Evolutionary conservation across 1,140 invertebrate species (phyloP).

Genomic region (Maconellicoccus hirsutus): DNA sequence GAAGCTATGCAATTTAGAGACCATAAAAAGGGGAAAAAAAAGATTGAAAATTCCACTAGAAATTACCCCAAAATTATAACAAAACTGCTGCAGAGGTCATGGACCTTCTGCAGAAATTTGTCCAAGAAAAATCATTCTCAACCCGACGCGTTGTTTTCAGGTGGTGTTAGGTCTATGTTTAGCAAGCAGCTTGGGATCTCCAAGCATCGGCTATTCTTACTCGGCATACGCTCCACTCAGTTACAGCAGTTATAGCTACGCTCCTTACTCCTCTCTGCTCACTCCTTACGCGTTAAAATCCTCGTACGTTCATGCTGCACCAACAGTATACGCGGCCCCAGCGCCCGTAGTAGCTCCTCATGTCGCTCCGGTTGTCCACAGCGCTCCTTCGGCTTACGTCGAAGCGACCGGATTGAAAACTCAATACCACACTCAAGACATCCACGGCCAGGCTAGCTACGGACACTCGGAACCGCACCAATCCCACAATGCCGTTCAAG

Average conservation of each 20-base stretch:
- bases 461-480: slow-evolving; percentile 43
- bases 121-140: too few species aligned
- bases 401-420: slow-evolving; percentile 37
- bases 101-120: too few species aligned
- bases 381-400: slow-evolving; percentile 36
- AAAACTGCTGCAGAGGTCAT: too few species aligned
- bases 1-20: too few species aligned
- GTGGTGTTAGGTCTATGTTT: slow-evolving; percentile 23
- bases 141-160: slow-evolving; percentile 17
- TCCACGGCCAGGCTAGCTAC: slow-evolving; percentile 43
- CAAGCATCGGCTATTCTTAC: slow-evolving; percentile 25
- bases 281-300: slow-evolving; percentile 4
- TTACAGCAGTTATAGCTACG: background rate
- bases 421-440: slow-evolving; percentile 45
- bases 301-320: slow-evolving; percentile 26
- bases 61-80: too few species aligned
- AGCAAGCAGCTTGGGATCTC: slow-evolving; percentile 25
- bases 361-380: slow-evolving; percentile 34
- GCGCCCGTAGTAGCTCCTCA: slow-evolving; percentile 35
- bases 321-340: slow-evolving; percentile 27
- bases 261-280: slow-evolving; percentile 13
- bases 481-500: slow-evolving; percentile 39
- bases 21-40: too few species aligned
- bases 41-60: too few species aligned
- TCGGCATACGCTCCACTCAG: slow-evolving; percentile 22